Conservation (phyloP, 2,888 invertebrate genomes). For the Baccha elongata region DNA sequence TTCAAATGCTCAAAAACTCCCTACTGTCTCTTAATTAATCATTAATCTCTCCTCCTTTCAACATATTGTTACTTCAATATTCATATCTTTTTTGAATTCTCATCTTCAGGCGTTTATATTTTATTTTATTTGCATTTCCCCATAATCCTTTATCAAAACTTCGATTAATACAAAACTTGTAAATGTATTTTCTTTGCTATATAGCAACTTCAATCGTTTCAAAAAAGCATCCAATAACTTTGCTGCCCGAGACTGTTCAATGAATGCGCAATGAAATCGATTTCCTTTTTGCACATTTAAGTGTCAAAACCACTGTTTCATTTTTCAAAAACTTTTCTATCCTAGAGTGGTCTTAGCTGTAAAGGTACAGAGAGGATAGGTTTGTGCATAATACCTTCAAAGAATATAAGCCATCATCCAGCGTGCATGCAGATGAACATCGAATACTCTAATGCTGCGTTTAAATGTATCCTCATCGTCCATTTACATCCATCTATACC, state of each 20-base stretch:
- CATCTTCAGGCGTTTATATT: neutral
- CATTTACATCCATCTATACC: constrained; percentile 61
- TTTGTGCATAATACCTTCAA: constrained; percentile 1
- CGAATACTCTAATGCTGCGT: constrained; percentile 25
- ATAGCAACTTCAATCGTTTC: constrained; percentile 52
- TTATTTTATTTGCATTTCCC: neutral
- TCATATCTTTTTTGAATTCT: neutral
- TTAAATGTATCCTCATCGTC: constrained; percentile 53
- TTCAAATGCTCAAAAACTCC: too few relatives aligned
- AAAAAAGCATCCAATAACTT: constrained; percentile 56
- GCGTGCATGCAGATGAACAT: constrained; percentile 52
- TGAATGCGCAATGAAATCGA: constrained; percentile 49
- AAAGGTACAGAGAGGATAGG: too few relatives aligned
- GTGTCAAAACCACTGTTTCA: constrained; percentile 69
- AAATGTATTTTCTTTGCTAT: constrained; percentile 29
- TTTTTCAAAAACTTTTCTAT: constrained; percentile 55
- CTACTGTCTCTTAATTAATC: too few relatives aligned
- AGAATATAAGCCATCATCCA: constrained; percentile 50
- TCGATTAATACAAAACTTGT: neutral
- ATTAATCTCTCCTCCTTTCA: too few relatives aligned
- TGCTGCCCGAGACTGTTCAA: constrained; percentile 36
- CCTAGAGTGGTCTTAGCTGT: too few relatives aligned
- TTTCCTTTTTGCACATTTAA: constrained; percentile 66
- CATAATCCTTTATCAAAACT: constrained; percentile 1
- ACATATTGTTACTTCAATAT: neutral